phyloP scores from a whole-genome alignment of 2,888 invertebrate genomes.

The Nowickia ferox region DNA sequence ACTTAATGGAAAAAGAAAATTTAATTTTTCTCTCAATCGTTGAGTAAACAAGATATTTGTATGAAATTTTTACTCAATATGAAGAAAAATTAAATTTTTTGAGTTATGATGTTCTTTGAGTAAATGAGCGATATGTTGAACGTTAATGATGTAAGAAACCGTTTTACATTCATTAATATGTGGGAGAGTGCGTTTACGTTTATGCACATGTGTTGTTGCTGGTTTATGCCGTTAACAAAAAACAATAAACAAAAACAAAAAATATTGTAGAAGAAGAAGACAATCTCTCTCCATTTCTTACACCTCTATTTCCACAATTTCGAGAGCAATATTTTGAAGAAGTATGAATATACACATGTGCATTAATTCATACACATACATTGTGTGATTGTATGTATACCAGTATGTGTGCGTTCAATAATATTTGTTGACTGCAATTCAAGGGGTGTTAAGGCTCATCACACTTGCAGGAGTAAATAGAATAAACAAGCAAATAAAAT shows the following conservation, averaged over 20 bases:
- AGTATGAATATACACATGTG: not conserved
- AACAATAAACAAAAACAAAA: not conserved
- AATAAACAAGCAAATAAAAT: slow-evolving; percentile 31
- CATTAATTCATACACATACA: not conserved
- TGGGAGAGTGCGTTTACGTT: no score
- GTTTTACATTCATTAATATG: no score
- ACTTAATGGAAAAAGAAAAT: no score
- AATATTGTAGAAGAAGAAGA: not conserved
- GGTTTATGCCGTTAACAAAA: not conserved
- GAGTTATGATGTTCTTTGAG: no score
- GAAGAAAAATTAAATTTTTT: no score
- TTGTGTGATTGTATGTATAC: not conserved
- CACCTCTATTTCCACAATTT: not conserved
- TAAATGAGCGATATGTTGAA: no score
- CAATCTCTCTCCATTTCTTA: not conserved
- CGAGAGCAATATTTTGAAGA: not conserved
- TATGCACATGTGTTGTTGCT: no score
- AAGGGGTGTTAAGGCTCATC: slow-evolving; percentile 53
- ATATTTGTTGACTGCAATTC: slow-evolving; percentile 23
- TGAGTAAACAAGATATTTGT: no score
- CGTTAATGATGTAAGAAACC: no score
- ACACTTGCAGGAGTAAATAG: slow-evolving; percentile 56
- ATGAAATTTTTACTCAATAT: no score
- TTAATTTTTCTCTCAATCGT: no score
- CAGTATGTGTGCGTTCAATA: not conserved